Percentiles rank a stretch among this genome's conserved stretches.
phyloP scores from a whole-genome alignment of 2,888 invertebrate genomes.

The Xiphydria camelus region DNA sequence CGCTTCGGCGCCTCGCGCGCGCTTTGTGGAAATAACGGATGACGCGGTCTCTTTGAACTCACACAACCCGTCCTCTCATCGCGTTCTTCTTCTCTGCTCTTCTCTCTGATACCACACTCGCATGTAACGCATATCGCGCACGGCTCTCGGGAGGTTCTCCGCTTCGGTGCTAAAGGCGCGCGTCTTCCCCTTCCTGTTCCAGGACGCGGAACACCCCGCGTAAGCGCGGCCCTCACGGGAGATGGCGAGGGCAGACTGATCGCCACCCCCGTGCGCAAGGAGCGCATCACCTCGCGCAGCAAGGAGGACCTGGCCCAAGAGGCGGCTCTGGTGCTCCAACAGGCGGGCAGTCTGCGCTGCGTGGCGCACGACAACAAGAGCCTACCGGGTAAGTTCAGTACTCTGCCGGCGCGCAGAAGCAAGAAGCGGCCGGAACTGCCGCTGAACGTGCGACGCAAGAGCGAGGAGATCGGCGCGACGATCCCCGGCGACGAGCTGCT shows the following conservation, averaged over 20 bases:
- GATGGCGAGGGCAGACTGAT: conserved; percentile 59
- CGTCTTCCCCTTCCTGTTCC: conserved; percentile 49
- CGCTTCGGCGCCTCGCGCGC: no score
- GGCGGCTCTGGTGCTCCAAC: conserved; percentile 74
- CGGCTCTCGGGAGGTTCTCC: no score
- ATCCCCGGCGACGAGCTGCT: conserved; percentile 39
- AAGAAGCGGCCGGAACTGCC: conserved; percentile 50
- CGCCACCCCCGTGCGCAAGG: conserved; percentile 60
- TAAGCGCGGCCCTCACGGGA: conserved; percentile 58
- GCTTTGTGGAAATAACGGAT: no score
- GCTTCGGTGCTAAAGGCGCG: no score
- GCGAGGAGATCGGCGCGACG: conserved; percentile 61
- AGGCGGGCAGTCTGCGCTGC: conserved; percentile 74
- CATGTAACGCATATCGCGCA: no score
- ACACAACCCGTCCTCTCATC: no score
- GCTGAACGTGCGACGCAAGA: conserved; percentile 56
- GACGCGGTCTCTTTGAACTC: no score
- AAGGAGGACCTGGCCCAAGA: conserved; percentile 76
- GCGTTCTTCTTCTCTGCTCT: no score
- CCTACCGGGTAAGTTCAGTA: conserved; percentile 61
- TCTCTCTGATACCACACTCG: no score
- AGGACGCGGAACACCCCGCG: conserved; percentile 58
- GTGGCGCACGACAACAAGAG: conserved; percentile 51
- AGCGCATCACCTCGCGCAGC: conserved; percentile 71
- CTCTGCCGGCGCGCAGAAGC: conserved; percentile 65